phyloP scores from a whole-genome alignment of 2,888 invertebrate genomes.

The Nematopogon swammerdamellus region DNA sequence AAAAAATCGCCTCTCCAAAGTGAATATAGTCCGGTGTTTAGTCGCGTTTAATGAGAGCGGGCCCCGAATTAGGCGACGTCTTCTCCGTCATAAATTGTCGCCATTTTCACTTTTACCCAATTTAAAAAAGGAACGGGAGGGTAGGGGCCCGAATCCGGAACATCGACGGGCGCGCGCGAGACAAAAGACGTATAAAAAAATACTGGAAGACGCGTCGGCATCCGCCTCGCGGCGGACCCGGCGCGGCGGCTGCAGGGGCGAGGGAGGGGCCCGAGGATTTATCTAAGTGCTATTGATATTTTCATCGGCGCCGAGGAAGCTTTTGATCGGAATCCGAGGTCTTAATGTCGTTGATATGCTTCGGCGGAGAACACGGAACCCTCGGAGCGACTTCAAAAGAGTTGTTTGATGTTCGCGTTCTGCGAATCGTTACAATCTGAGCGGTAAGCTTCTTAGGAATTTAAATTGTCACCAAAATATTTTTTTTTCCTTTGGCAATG shows the following conservation, averaged over 20 bases:
- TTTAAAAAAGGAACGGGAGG: constrained; percentile 5
- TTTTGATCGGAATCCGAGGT: constrained; percentile 31
- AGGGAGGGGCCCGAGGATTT: constrained; percentile 11
- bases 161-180: constrained; percentile 14
- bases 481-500: too few species aligned
- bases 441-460: too few species aligned
- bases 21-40: constrained; percentile 40
- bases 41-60: constrained; percentile 41
- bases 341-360: constrained; percentile 6
- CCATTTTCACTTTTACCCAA: constrained; percentile 19
- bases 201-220: constrained; percentile 25
- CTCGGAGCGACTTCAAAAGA: not conserved
- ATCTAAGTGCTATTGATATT: constrained; percentile 24
- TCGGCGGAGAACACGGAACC: not conserved
- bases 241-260: too few species aligned
- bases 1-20: constrained; percentile 35
- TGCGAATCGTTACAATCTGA: too few species aligned
- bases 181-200: constrained; percentile 23
- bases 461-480: too few species aligned
- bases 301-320: constrained; percentile 19
- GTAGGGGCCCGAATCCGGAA: constrained; percentile 1
- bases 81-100: constrained; percentile 49
- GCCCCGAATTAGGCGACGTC: constrained; percentile 38
- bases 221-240: too few species aligned
- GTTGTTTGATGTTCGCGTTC: not conserved